Evolutionary conservation across 2,113 vertebrate genomes (phyloP).

Genomic region (Agelaius tricolor): DNA sequence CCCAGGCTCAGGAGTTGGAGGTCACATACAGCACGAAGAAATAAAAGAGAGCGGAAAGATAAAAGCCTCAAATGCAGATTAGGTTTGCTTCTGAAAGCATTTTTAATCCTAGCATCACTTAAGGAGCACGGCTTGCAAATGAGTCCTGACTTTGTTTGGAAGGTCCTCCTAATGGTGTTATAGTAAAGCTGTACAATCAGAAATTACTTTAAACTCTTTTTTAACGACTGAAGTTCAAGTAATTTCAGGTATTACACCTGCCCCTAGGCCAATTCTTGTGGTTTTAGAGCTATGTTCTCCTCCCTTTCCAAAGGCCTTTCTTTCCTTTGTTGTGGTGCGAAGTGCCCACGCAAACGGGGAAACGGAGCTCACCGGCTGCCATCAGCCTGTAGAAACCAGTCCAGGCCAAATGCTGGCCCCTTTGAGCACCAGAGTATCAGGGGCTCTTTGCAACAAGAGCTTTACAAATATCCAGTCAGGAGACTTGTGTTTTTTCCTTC

Average conservation of each 20-base stretch:
- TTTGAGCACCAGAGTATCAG: neutral
- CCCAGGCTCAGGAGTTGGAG: neutral
- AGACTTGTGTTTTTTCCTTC: neutral
- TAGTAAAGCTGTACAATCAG: neutral
- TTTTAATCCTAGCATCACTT: neutral
- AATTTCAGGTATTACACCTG: constrained; percentile 27
- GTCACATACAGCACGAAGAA: neutral
- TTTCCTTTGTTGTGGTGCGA: neutral
- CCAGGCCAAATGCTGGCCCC: neutral
- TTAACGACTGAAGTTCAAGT: constrained; percentile 36
- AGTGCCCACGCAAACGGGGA: neutral
- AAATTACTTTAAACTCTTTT: constrained; percentile 55
- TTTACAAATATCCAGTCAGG: neutral
- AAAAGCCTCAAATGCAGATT: neutral
- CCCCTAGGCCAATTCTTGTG: constrained; percentile 43
- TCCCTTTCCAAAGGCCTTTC: neutral
- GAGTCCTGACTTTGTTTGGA: neutral
- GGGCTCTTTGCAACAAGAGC: neutral
- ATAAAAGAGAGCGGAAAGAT: neutral
- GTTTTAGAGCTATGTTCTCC: constrained; percentile 3
- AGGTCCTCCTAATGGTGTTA: neutral
- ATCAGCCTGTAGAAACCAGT: neutral
- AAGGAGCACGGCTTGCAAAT: neutral
- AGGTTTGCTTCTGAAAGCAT: neutral
- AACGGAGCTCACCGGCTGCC: rapidly evolving